Evolutionary conservation across 1,140 invertebrate genomes (phyloP), one percentile per base, ranked within the genome.

Genomic region (Drosophila pruinosa): DNA sequence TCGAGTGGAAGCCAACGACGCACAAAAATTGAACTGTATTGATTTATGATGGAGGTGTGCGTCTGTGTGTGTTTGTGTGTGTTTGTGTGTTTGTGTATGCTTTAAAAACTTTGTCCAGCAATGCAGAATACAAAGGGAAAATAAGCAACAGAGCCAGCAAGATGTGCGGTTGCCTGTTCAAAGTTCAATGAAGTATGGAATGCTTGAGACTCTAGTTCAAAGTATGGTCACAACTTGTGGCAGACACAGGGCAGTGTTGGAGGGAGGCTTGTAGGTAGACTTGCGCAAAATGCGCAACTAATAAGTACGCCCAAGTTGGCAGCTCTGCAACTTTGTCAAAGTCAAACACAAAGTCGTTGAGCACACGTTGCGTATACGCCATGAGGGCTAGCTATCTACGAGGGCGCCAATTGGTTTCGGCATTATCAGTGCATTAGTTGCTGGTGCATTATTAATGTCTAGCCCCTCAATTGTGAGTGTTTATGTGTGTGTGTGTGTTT

Each of bases 1-100:
- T 59, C 48, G 77, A 74, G 79, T 85, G 81, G 56, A 63, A 58
- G 69, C 53, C 24, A 48, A 21, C 67, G 53, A 53, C 59, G 67
- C 72, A 75, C 59, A 58, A 80, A 74, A 86, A 86, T 78, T 77
- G 65, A 86, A 81, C 80, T 82, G 71, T 88, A 86, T 86, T 88
- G 81, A 86, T 86, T 88, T 88, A 81, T 88, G 82, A 70, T 10
- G 39, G 31, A 63, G 58, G 48, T 63, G 67, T 63, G 31, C 31
- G 43, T 24, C 10, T 6, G 10, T 28, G 2, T 57, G 6, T 17
- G 28, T 36, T 1, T 19, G 8, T 45, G 15, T 19, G 14, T 12
- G 54, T 28, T 5, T 10, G 12, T 38, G 22, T 28, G 47, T 36
- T 12, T 22, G 62, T 26, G 36, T 48, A 0, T 34, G 54, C 41